A percentile compares a stretch with the other conserved stretches of the same genome.
Evolutionary conservation across 2,113 vertebrate species (phyloP).

Genomic region (Lophius piscatorius): DNA sequence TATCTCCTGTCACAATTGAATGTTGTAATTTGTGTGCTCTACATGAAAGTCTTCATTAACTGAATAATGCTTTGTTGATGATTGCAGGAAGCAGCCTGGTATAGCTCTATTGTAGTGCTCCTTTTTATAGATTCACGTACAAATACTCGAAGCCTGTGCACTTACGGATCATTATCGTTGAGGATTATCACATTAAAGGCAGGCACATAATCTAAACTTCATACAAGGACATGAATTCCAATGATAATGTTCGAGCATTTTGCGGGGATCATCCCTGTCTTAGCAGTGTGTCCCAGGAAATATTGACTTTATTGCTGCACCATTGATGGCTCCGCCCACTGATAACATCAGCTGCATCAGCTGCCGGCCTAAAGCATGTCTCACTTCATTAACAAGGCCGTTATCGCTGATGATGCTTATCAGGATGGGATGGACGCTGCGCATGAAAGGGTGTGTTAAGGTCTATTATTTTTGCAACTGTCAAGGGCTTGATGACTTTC

Average conservation of each 20-base stretch:
- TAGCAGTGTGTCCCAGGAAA: slow-evolving; percentile 42
- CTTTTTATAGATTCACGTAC: slow-evolving; percentile 43
- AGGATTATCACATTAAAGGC: slow-evolving; percentile 13
- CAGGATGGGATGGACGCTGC: slow-evolving; percentile 50
- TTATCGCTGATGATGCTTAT: slow-evolving; percentile 69
- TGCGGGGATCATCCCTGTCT: slow-evolving; percentile 19
- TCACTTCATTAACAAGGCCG: slow-evolving; percentile 72
- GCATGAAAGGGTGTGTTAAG: slow-evolving; percentile 12
- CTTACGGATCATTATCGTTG: slow-evolving; percentile 11
- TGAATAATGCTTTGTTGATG: slow-evolving; percentile 38
- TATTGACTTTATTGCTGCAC: slow-evolving; percentile 72
- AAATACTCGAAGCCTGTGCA: not conserved
- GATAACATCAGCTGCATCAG: slow-evolving; percentile 68
- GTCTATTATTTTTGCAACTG: slow-evolving; percentile 43
- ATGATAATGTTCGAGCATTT: slow-evolving; percentile 11
- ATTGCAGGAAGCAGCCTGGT: slow-evolving; percentile 35
- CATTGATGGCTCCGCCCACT: slow-evolving; percentile 59
- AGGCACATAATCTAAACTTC: slow-evolving; percentile 7
- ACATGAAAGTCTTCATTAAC: slow-evolving; percentile 47
- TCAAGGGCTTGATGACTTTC: slow-evolving; percentile 66
- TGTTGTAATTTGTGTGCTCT: slow-evolving; percentile 49
- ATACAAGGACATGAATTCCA: slow-evolving; percentile 17
- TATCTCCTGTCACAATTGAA: slow-evolving; percentile 44
- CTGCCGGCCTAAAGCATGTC: slow-evolving; percentile 58
- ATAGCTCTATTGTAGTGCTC: slow-evolving; percentile 9